Evolutionary conservation across 2,113 vertebrate genomes (phyloP).

Genomic region (Phyllostomus discolor): DNA sequence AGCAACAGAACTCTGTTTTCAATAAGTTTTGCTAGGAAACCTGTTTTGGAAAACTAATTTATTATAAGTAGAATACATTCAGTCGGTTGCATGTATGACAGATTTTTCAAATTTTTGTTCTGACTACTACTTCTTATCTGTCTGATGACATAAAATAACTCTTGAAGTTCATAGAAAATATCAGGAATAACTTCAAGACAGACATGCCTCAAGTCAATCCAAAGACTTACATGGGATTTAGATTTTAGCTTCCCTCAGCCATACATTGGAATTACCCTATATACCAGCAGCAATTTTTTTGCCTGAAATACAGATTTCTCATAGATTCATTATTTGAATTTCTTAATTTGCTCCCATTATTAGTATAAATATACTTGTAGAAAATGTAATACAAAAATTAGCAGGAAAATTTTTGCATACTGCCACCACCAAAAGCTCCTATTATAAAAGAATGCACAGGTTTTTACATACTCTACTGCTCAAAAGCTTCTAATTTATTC

Average conservation of each 20-base stretch:
- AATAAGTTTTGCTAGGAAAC: constrained; percentile 52
- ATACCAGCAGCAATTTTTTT: not conserved
- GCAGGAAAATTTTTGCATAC: not conserved
- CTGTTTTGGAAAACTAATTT: constrained; percentile 40
- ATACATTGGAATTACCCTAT: not conserved
- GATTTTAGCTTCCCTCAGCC: not conserved
- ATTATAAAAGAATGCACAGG: not conserved
- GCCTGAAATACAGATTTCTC: not conserved
- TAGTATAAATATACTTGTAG: not conserved
- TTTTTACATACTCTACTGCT: not conserved
- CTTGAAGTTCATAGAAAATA: not conserved
- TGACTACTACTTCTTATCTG: not conserved
- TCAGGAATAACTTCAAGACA: not conserved
- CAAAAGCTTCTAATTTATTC: not conserved
- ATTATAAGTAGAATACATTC: constrained; percentile 26
- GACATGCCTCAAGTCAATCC: not conserved
- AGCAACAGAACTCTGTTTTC: constrained; percentile 49
- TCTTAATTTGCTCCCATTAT: not conserved
- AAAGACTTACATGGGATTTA: not conserved
- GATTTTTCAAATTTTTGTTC: not conserved
- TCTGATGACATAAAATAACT: not conserved
- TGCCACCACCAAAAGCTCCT: not conserved
- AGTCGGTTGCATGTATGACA: constrained; percentile 4
- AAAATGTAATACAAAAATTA: not conserved
- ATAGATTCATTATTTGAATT: not conserved